phyloP scores from a whole-genome alignment of 2,113 vertebrate genomes.

The Trogon surrucura region DNA sequence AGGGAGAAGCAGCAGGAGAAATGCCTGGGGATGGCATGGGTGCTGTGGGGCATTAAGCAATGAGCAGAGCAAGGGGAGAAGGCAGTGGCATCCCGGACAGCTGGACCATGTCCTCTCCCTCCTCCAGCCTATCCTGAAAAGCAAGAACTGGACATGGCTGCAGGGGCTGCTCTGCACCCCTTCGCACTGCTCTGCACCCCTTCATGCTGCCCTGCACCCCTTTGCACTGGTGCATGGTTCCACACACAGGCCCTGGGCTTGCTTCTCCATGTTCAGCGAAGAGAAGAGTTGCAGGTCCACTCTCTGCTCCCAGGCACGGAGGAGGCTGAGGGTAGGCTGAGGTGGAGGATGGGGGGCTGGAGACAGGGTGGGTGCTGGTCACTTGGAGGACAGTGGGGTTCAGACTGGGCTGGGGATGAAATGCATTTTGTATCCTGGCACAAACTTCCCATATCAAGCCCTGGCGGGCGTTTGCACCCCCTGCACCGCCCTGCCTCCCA shows the following conservation, averaged over 20 bases:
- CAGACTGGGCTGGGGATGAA: neutral
- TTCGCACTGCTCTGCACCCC: neutral
- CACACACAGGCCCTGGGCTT: neutral
- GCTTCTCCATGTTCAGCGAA: fast-evolving
- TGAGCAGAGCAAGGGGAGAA: neutral
- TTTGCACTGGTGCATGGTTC: neutral
- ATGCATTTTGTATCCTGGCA: neutral
- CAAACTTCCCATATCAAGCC: neutral
- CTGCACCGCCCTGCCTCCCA: fast-evolving
- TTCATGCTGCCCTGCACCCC: neutral
- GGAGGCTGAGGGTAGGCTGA: neutral
- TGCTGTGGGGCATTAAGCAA: neutral
- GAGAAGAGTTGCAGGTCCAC: neutral
- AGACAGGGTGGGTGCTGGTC: neutral
- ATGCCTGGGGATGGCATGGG: fast-evolving
- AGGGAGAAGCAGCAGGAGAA: neutral
- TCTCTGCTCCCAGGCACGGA: neutral
- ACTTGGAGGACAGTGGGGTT: neutral
- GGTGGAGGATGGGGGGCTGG: neutral
- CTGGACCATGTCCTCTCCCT: neutral
- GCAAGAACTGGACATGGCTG: neutral
- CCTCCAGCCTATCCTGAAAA: neutral
- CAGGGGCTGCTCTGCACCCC: neutral
- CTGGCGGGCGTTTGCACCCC: fast-evolving
- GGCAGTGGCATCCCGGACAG: neutral